Conservation (phyloP, 2,888 invertebrate species). For the Venusia cambrica region DNA sequence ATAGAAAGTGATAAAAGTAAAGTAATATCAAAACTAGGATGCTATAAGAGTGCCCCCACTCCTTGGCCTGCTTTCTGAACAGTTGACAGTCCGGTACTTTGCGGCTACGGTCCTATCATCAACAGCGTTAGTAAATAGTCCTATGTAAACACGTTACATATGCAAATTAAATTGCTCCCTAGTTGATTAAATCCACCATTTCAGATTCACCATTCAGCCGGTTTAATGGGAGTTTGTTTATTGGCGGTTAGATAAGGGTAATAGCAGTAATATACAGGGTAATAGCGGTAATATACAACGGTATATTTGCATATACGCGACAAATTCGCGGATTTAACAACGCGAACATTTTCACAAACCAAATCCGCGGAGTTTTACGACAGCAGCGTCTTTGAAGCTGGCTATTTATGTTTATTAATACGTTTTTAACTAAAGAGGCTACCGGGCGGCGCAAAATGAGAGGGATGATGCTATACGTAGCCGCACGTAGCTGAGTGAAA, state of each 20-base stretch:
- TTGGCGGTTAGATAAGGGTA: conserved; percentile 56
- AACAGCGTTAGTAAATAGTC: conserved; percentile 44
- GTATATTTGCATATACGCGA: conserved; percentile 51
- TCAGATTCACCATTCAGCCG: no score
- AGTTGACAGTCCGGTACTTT: no score
- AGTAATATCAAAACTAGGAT: no score
- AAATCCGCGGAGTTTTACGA: conserved; percentile 15
- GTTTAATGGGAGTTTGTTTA: conserved; percentile 68
- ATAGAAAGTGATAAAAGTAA: no score
- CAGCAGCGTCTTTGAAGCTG: conserved; percentile 13
- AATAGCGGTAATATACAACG: conserved; percentile 52
- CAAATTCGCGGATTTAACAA: no score
- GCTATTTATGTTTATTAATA: conserved; percentile 22
- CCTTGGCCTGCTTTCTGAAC: no score
- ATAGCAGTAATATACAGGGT: conserved; percentile 65
- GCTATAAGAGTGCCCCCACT: no score
- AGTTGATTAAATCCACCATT: conserved; percentile 67
- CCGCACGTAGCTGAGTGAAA: no score
- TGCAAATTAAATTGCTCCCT: conserved; percentile 55
- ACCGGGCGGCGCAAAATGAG: no score
- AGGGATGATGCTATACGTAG: no score
- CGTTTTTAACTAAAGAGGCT: no score
- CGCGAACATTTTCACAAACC: no score
- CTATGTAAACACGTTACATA: conserved; percentile 58
- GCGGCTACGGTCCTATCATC: conserved; percentile 39